Base-by-base conservation (phyloP, 64 coral and sea anemone genomes). In the Hydrozoanthus tunicans region DNA sequence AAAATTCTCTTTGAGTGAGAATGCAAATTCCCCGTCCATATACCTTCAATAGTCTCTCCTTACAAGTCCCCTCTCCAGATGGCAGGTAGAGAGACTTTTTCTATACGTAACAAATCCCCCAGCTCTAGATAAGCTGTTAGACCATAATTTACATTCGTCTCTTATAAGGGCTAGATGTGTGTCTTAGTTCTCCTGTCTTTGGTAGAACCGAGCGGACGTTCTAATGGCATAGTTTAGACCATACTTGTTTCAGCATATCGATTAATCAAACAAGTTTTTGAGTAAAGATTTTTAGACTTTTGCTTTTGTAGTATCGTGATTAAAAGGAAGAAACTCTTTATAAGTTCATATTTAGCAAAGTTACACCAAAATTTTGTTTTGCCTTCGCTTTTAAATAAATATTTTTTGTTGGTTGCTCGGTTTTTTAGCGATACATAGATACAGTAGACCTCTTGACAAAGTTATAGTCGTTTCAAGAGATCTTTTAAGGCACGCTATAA, bases 1-100 rank as follows among this genome's bases (percentile, higher is more conserved):
- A 83, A 92, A 92, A 83, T 84, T 58, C 25, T 53, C 54, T 72
- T 92, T 27, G 80, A 82, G 23, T 92, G 73, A 9, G 66, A 20
- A 13, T 77, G 59, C 54, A 76, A 73, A 84, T 83, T 92, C 12
- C 82, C 79, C 27, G 55, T 27, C 79, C 79, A 83, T 43, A 83
- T 77, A 80, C 77, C 66, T 56, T 91, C 77, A 68, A 81, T 73
- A 58, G 77, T 64, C 13, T 5, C 11, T 71, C 57, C 63, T 92
- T 83, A 79, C 17, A 92, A 57, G 65, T 92, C 91, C 53, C 9
- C 66, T 57, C 80, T 59, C 54, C 91, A 84, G 53, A 77, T 58
- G 53, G 71, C 71, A 6, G 71, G 56, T 64, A 92, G 63, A 85
- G 58, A 60, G 23, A 84, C 91, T 15, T 43, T 43, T 43, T 43